Conservation (phyloP, 2,113 vertebrate genomes). For the Oceanites oceanicus region DNA sequence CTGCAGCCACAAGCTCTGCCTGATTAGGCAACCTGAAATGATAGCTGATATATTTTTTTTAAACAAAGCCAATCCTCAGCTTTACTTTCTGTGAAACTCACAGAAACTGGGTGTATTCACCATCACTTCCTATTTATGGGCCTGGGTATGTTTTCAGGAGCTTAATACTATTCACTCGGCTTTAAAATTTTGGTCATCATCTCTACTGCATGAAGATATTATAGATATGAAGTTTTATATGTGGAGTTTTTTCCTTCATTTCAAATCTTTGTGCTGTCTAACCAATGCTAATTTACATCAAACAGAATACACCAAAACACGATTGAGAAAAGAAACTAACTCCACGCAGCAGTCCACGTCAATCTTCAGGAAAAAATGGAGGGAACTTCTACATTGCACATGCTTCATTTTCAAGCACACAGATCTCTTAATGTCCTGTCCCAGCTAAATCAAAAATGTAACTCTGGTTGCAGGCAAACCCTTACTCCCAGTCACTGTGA, state of each 20-base stretch:
- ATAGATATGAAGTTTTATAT: not conserved
- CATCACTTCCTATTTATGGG: not conserved
- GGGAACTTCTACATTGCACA: not conserved
- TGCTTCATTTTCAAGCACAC: not conserved
- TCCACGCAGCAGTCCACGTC: accelerated
- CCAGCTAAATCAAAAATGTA: not conserved
- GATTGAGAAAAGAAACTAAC: not conserved
- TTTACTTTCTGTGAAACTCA: not conserved
- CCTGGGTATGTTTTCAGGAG: not conserved
- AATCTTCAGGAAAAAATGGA: not conserved
- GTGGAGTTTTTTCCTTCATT: not conserved
- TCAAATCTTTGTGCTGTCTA: not conserved
- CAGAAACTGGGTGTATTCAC: not conserved
- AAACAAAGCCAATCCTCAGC: not conserved
- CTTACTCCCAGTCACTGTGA: not conserved
- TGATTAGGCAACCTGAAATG: not conserved
- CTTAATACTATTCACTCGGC: not conserved
- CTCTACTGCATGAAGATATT: not conserved
- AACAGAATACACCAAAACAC: not conserved
- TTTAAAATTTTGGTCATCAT: not conserved
- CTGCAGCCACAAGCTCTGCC: not conserved
- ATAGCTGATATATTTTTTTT: not conserved
- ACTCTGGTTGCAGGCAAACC: not conserved
- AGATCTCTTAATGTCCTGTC: not conserved
- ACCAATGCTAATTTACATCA: not conserved